Percentiles rank a stretch among this genome's conserved stretches.
phyloP scores from a whole-genome alignment of 2,888 invertebrate genomes.

The Mongoloraphidia duomilia region DNA sequence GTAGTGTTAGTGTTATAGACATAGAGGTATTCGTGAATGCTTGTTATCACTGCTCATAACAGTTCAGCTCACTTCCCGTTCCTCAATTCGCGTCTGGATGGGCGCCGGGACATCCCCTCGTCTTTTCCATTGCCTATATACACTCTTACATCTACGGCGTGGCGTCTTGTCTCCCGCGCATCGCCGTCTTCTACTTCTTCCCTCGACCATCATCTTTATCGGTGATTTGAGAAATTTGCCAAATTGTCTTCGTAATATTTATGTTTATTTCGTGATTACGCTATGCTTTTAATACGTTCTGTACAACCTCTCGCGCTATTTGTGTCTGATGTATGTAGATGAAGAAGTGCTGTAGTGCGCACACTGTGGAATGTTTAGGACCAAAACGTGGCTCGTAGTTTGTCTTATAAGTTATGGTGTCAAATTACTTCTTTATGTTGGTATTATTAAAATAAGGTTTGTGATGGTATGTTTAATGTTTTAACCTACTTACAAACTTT shows the following conservation, averaged over 20 bases:
- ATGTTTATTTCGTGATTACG: background rate
- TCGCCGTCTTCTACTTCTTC: slow-evolving; percentile 6
- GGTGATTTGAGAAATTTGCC: slow-evolving; percentile 16
- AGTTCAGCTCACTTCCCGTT: slow-evolving; percentile 3
- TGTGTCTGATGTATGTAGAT: too few species aligned
- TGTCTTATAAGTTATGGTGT: too few species aligned
- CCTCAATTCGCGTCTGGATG: background rate
- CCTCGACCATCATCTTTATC: slow-evolving; percentile 11
- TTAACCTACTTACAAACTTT: too few species aligned
- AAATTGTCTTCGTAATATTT: background rate
- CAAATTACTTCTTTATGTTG: too few species aligned
- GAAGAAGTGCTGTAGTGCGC: too few species aligned
- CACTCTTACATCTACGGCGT: background rate
- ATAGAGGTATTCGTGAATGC: background rate
- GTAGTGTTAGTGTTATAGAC: too few species aligned
- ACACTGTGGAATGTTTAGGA: too few species aligned
- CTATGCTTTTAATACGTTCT: too few species aligned
- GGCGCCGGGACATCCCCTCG: background rate
- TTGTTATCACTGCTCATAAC: slow-evolving; percentile 4
- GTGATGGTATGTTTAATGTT: too few species aligned
- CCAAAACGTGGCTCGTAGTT: too few species aligned
- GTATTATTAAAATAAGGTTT: too few species aligned
- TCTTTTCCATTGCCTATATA: background rate
- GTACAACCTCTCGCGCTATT: too few species aligned
- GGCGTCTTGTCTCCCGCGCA: slow-evolving; percentile 2